Evolutionary conservation across 2,113 vertebrate genomes (phyloP).

Genomic region (Crocuta crocuta): DNA sequence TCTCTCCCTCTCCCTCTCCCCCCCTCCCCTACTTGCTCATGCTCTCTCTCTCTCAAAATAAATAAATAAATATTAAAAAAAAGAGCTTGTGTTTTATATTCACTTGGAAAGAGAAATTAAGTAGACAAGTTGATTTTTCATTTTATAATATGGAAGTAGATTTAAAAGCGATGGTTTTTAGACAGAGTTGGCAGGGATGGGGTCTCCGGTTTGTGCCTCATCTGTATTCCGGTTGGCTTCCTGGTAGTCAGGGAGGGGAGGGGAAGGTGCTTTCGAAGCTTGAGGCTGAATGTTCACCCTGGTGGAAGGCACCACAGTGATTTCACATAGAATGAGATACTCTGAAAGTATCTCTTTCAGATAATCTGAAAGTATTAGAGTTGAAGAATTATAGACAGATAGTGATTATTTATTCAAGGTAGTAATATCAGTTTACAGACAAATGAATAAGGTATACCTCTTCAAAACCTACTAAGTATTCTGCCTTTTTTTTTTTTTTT

Average conservation of each 20-base stretch:
- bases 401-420: not conserved
- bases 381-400: not conserved
- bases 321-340: not conserved
- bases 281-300: not conserved
- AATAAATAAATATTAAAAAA: no score
- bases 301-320: not conserved
- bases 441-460: not conserved
- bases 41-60: no score
- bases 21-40: no score
- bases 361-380: not conserved
- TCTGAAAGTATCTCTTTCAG: not conserved
- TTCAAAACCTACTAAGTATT: not conserved
- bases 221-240: not conserved
- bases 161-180: not conserved
- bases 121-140: not conserved
- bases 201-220: not conserved
- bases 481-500: not conserved
- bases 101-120: not conserved
- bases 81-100: not conserved
- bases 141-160: not conserved
- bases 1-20: no score
- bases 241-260: not conserved
- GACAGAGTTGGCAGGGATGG: not conserved
- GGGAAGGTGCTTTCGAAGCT: not conserved
- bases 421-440: not conserved